A percentile compares a stretch with the other conserved stretches of the same genome.
Evolutionary conservation across 2,888 invertebrate species (phyloP).

Genomic region (Neoaliturus tenellus): DNA sequence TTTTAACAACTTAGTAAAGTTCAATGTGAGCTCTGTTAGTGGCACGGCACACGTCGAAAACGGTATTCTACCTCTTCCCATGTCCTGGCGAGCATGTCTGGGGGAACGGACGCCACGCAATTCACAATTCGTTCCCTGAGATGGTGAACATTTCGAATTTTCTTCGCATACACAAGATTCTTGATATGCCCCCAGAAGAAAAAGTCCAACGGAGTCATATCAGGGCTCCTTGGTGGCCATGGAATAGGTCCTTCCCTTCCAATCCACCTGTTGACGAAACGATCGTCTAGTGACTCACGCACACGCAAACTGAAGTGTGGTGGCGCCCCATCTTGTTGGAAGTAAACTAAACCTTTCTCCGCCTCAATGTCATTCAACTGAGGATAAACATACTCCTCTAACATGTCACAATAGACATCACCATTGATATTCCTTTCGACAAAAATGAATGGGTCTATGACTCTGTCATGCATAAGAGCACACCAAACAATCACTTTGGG

Average conservation of each 20-base stretch:
- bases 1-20: no score
- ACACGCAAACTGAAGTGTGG: neutral
- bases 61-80: neutral
- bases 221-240: neutral
- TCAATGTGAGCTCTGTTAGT: no score
- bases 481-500: constrained; percentile 31
- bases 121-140: neutral
- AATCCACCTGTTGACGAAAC: neutral
- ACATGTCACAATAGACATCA: constrained; percentile 36
- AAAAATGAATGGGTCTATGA: constrained; percentile 35
- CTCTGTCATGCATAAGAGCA: constrained; percentile 20
- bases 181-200: neutral
- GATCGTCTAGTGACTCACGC: neutral
- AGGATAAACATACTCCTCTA: constrained; percentile 1
- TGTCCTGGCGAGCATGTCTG: neutral
- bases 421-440: constrained; percentile 14
- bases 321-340: neutral
- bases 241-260: neutral
- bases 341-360: neutral
- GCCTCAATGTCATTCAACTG: neutral
- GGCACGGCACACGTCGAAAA: no score
- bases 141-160: neutral
- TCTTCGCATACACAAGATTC: neutral
- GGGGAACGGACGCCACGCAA: neutral
- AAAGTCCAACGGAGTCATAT: neutral